Percentiles rank a stretch among this genome's conserved stretches.
phyloP scores from a whole-genome alignment of 2,888 invertebrate genomes.

The Cosmia trapezina region DNA sequence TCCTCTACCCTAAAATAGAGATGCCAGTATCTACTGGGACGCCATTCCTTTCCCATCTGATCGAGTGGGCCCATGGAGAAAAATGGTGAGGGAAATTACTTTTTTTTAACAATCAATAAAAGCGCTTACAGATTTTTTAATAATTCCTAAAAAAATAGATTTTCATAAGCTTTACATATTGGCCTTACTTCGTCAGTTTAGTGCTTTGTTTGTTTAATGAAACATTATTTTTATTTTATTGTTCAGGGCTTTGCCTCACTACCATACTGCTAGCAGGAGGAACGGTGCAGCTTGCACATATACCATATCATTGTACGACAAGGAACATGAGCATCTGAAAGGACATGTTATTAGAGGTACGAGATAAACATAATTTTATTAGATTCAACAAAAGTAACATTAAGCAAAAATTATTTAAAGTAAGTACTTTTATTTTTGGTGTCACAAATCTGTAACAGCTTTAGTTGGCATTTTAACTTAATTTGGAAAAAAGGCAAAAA shows the following conservation, averaged over 20 bases:
- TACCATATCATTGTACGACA: conserved; percentile 51
- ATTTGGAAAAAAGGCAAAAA: too few relatives aligned
- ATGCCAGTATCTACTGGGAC: conserved; percentile 96
- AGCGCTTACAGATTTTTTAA: neutral
- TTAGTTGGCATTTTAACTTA: too few relatives aligned
- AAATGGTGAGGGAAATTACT: conserved; percentile 87
- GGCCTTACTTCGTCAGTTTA: neutral
- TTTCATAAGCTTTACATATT: neutral
- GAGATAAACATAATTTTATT: neutral
- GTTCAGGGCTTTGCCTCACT: conserved; percentile 73
- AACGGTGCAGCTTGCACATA: conserved; percentile 69
- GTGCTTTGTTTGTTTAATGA: neutral
- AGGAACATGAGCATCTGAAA: conserved; percentile 41
- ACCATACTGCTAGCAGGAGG: conserved; percentile 65
- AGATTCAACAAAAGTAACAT: too few relatives aligned
- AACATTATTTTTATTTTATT: neutral
- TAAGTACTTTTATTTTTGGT: too few relatives aligned
- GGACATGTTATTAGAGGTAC: conserved; percentile 56
- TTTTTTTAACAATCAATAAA: neutral
- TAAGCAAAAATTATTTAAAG: too few relatives aligned
- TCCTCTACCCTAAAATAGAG: conserved; percentile 93
- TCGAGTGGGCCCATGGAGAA: conserved; percentile 96
- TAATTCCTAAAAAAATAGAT: neutral
- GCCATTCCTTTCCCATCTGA: conserved; percentile 94
- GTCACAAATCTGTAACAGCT: too few relatives aligned